Percentiles rank a stretch among this genome's conserved stretches.
Conservation (phyloP, 2,113 vertebrate species). For the Pygoscelis adeliae region DNA sequence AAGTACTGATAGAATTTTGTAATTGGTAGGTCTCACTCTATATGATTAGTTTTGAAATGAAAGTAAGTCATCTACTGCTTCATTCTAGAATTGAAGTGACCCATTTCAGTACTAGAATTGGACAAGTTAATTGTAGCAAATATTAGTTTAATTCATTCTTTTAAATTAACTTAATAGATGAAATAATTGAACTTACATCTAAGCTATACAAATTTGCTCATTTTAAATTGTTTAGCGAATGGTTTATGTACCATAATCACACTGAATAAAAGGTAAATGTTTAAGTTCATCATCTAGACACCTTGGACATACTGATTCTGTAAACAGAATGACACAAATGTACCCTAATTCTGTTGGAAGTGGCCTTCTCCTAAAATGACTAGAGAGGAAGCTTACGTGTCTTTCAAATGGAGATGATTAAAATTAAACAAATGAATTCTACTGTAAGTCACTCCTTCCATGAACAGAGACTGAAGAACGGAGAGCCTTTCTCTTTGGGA, state of each 20-base stretch:
- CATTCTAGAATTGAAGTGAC: background rate
- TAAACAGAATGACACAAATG: background rate
- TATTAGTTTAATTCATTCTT: background rate
- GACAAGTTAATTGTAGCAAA: conserved; percentile 18
- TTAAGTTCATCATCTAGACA: background rate
- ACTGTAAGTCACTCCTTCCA: background rate
- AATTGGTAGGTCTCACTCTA: background rate
- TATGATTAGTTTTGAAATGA: background rate
- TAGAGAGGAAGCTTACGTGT: background rate
- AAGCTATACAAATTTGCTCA: conserved; percentile 16
- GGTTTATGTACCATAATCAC: background rate
- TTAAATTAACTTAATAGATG: background rate
- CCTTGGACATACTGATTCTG: background rate
- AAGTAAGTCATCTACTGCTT: background rate
- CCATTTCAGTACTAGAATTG: background rate
- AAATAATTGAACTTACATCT: background rate
- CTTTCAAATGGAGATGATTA: background rate
- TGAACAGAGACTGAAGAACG: background rate
- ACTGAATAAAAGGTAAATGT: background rate
- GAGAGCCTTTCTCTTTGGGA: background rate
- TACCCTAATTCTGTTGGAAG: background rate
- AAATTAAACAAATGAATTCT: background rate
- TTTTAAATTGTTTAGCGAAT: background rate
- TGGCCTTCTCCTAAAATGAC: background rate
- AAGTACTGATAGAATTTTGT: background rate